Evolutionary conservation across 1,140 invertebrate species (phyloP), one percentile per base, ranked within the genome.

Genomic region (Drosophila virilis): DNA sequence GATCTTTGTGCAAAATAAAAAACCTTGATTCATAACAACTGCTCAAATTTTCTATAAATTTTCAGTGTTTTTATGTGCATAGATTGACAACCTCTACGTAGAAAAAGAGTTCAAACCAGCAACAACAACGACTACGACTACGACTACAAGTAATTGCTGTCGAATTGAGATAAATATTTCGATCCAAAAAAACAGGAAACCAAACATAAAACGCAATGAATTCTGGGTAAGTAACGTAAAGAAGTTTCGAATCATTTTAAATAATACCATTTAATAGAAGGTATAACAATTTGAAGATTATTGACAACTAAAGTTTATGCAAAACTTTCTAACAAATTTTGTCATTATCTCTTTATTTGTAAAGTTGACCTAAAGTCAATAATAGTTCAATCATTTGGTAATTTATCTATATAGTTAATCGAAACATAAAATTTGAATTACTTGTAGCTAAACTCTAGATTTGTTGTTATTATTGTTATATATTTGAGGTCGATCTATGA

Each of bases 1-100:
- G 79, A 80, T 88, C 52, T 80, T 73, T 68, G 52, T 78, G 68
- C 62, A 69, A 76, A 83, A 79, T n/a, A 32, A 70, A 57, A 54
- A 50, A 22, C 48, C 46, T 61, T 59, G n/a, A 60, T 65, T 17
- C 37, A 57, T 42, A 58, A 48, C 50, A 48, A 38, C 38, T 61
- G 50, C 38, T 48, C 10, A 51, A 73, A 38, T 84, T 57, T 84
- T 75, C 54, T 54, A 69, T 78, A 50, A 48, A 84, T 80, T 84
- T 88, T 71, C 77, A 88, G 85, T 90, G 84, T 70, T 88, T 88
- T 68, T 80, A 68, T 84, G 77, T 80, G 84, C 74, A 73, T 88
- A 84, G 64, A 66, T 70, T 69, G 54, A 51, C 66, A 78, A 76
- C 46, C 71, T 77, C 68, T 89, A 70, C 66, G 58, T 80, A 79